A percentile compares a stretch with the other conserved stretches of the same genome.
Conservation (phyloP, 2,888 invertebrate genomes). For the Oxyteleia sp. region DNA sequence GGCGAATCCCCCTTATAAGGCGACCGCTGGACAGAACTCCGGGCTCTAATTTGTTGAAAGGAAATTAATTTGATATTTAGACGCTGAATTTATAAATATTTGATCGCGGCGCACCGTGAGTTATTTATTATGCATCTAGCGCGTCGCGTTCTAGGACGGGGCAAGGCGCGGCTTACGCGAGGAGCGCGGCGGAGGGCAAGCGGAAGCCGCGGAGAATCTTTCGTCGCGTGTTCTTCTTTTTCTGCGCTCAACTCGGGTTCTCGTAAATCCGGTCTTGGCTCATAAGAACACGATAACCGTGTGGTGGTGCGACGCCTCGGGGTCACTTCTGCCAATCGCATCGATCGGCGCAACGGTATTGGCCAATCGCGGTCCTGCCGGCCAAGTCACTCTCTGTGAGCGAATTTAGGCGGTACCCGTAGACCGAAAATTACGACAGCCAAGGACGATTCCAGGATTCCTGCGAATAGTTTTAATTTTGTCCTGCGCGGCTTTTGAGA, state of each 20-base stretch:
- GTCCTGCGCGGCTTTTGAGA: not conserved
- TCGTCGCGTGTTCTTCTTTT: conserved; percentile 72
- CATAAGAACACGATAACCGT: conserved; percentile 67
- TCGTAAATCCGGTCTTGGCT: conserved; percentile 71
- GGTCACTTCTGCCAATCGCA: conserved; percentile 64
- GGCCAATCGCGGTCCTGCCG: conserved; percentile 43
- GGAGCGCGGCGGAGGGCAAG: conserved; percentile 43
- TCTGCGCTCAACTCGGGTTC: conserved; percentile 59
- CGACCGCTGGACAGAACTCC: not conserved
- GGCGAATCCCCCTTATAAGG: conserved; percentile 22
- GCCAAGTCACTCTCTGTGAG: not conserved
- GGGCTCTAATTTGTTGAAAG: conserved; percentile 52
- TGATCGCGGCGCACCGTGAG: conserved; percentile 9
- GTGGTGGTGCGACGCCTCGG: conserved; percentile 61
- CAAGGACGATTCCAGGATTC: conserved; percentile 5
- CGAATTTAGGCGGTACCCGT: conserved; percentile 5
- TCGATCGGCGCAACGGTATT: conserved; percentile 48
- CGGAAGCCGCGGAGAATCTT: conserved; percentile 71
- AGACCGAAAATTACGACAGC: not conserved
- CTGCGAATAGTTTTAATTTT: not conserved
- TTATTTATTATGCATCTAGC: conserved; percentile 67
- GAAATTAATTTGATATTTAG: conserved; percentile 57
- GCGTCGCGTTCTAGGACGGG: conserved; percentile 59
- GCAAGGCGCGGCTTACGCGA: conserved; percentile 10
- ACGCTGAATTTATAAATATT: conserved; percentile 63